These are phyloP conservation scores for Erythrolamprus reginae DNA, from an alignment of 2,113 vertebrate genomes.

Conservation along the genomic window DNA sequence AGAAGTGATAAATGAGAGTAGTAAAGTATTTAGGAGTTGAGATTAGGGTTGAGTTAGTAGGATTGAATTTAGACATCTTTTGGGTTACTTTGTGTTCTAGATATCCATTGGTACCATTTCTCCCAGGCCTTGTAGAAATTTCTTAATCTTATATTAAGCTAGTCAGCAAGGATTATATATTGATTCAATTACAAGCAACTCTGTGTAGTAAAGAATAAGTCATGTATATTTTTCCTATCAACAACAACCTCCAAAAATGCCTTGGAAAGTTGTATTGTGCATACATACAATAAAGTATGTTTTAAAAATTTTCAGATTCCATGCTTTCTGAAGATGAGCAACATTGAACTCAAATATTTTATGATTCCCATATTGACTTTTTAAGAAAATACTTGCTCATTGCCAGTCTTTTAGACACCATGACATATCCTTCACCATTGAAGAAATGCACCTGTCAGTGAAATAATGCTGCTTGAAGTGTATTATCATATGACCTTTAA, in stretches of 20 bases:
- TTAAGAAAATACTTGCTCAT: conserved; percentile 8
- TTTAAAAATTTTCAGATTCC: not conserved
- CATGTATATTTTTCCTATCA: conserved; percentile 20
- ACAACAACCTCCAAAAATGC: conserved; percentile 23
- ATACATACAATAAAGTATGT: conserved; percentile 12
- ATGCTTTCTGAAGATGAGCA: conserved; percentile 30
- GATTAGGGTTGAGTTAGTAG: no score
- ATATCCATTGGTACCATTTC: no score
- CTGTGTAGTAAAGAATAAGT: not conserved
- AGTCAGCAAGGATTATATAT: not conserved
- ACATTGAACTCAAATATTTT: conserved; percentile 15
- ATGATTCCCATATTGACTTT: conserved; percentile 34
- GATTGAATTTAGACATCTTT: no score
- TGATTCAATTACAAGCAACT: not conserved
- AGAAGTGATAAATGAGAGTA: no score
- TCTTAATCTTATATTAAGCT: not conserved
- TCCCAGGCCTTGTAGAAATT: no score
- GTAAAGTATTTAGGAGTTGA: no score
- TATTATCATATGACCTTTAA: conserved; percentile 19
- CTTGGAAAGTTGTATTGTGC: conserved; percentile 27
- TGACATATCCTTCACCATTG: conserved; percentile 4
- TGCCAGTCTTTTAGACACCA: not conserved
- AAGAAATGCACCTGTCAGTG: not conserved
- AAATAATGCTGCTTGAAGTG: conserved; percentile 2
- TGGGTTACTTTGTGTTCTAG: no score